These are phyloP conservation scores for Capromys pilorides DNA, from an alignment of 2,797 vertebrate genomes.

Conservation along the genomic window DNA sequence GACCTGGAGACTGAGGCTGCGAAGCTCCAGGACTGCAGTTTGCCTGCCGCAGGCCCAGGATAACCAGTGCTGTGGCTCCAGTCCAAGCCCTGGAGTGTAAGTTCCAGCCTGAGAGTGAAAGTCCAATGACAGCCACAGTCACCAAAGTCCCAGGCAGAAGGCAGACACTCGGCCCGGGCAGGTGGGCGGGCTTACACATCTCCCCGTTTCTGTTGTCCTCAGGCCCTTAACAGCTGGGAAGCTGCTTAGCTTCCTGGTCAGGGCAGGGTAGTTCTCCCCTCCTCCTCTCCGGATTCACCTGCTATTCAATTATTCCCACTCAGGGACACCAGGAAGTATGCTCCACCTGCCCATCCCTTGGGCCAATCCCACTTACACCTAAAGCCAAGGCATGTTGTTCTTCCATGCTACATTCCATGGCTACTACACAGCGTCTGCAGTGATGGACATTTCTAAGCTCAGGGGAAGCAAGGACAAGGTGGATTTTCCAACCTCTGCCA, in stretches of 20 bases:
- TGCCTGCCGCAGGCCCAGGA: not conserved
- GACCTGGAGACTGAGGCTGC: not conserved
- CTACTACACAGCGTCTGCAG: not conserved
- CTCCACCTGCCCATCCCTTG: not conserved
- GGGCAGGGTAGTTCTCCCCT: not conserved
- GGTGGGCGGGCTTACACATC: not conserved
- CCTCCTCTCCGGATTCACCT: not conserved
- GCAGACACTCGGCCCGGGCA: not conserved
- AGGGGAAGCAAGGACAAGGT: not conserved
- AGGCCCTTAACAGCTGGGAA: not conserved
- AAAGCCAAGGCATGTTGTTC: not conserved
- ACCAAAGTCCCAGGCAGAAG: not conserved
- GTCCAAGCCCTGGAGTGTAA: not conserved
- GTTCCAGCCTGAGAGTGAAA: not conserved
- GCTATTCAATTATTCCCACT: not conserved
- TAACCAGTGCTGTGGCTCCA: not conserved
- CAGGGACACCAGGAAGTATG: not conserved
- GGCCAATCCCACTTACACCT: not conserved
- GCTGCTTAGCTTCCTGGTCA: not conserved
- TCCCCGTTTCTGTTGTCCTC: not conserved
- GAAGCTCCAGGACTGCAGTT: not conserved
- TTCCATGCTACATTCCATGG: too few relatives aligned
- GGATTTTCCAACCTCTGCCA: not conserved
- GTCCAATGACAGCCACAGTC: not conserved
- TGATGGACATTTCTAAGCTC: slow-evolving; percentile 17